A percentile compares a stretch with the other conserved stretches of the same genome.
Evolutionary conservation across 2,888 invertebrate genomes (phyloP).

Genomic region (Argynnis bischoffii): DNA sequence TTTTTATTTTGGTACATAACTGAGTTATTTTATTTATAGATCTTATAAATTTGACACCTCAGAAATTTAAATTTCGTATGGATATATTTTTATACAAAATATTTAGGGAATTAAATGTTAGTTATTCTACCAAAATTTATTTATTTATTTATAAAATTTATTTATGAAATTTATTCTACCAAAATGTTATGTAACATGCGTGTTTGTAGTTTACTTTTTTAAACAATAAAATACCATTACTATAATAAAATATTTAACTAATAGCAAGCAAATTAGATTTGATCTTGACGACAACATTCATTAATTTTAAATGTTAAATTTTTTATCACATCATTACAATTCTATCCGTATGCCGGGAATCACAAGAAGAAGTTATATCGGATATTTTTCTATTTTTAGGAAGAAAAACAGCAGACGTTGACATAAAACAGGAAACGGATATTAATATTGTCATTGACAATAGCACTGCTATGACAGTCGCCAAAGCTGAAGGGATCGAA

Average conservation of each 20-base stretch:
- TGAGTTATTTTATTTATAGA: too few species aligned
- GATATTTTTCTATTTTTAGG: conserved; percentile 80
- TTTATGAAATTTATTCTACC: too few species aligned
- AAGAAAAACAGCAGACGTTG: conserved; percentile 62
- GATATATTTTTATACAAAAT: too few species aligned
- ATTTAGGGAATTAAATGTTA: too few species aligned
- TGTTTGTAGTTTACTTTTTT: too few species aligned
- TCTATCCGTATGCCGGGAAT: conserved; percentile 37
- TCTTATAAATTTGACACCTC: too few species aligned
- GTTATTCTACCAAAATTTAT: too few species aligned
- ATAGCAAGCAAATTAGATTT: not conserved
- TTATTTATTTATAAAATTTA: too few species aligned
- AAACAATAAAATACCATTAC: too few species aligned
- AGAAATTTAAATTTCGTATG: too few species aligned
- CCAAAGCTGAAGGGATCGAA: conserved; percentile 29
- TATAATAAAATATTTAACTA: not conserved
- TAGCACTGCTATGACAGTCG: conserved; percentile 20
- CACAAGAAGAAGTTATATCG: conserved; percentile 60
- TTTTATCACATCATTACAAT: not conserved
- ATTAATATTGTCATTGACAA: conserved; percentile 30
- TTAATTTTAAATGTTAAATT: not conserved
- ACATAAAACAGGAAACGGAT: conserved; percentile 56
- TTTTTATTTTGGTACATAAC: too few species aligned
- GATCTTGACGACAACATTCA: not conserved
- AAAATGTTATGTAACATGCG: too few species aligned